Conservation (phyloP, 2,888 invertebrate species). For the Drosophila stalkeri region DNA sequence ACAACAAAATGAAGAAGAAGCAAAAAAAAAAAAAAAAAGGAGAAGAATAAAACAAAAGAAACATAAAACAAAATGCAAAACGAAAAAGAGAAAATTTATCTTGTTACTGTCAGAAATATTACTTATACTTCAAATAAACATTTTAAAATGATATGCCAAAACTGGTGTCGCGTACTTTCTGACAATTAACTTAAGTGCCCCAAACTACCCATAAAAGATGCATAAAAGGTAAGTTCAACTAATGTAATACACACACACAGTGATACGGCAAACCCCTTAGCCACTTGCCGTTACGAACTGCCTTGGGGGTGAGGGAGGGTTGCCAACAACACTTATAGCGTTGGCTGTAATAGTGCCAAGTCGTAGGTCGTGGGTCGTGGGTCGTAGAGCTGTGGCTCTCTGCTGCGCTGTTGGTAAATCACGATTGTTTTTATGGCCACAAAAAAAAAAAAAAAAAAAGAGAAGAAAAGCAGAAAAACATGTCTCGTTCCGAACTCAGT, state of each 20-base stretch:
- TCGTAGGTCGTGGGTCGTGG: neutral
- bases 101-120: slow-evolving; percentile 80
- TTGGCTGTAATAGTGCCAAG: neutral
- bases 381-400: neutral
- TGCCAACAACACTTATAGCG: neutral
- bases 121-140: slow-evolving; percentile 80
- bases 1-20: slow-evolving; percentile 6
- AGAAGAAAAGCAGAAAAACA: neutral
- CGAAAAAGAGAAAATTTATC: slow-evolving; percentile 68
- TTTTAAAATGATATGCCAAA: slow-evolving; percentile 63
- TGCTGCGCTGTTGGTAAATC: neutral
- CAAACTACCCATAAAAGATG: slow-evolving; percentile 13
- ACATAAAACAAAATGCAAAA: slow-evolving; percentile 15
- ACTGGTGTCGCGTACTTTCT: slow-evolving; percentile 12
- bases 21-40: slow-evolving; percentile 19
- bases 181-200: slow-evolving; percentile 21
- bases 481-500: neutral
- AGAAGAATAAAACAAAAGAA: slow-evolving; percentile 15
- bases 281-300: slow-evolving; percentile 31
- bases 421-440: slow-evolving; percentile 9
- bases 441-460: too few relatives aligned
- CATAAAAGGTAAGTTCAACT: slow-evolving; percentile 28
- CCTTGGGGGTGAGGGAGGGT: slow-evolving; percentile 16
- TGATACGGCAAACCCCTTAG: neutral
- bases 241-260: neutral